A percentile compares a stretch with the other conserved stretches of the same genome.
These are phyloP conservation scores for Ctena decussata DNA, from an alignment of 2,888 invertebrate genomes.

Conservation along the genomic window DNA sequence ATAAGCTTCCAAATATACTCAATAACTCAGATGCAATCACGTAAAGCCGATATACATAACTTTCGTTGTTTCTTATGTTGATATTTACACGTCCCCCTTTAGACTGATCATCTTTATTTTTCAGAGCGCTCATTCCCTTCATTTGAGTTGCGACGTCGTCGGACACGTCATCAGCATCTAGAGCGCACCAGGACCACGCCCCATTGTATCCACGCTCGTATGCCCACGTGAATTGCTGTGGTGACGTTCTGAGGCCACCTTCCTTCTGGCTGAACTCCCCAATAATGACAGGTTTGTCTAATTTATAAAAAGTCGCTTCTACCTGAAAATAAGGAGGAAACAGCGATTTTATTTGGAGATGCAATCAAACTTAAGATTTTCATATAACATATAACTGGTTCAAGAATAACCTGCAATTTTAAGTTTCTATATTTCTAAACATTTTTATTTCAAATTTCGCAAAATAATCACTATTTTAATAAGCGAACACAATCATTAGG, in stretches of 20 bases:
- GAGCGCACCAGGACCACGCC: conserved; percentile 67
- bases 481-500: too few species aligned
- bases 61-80: neutral
- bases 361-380: too few species aligned
- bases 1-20: neutral
- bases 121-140: conserved; percentile 49
- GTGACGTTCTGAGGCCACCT: conserved; percentile 58
- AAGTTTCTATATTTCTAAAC: too few species aligned
- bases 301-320: conserved; percentile 45
- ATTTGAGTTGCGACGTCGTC: conserved; percentile 54
- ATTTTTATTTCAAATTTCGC: too few species aligned
- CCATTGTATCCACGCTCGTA: conserved; percentile 68
- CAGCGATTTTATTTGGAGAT: too few species aligned
- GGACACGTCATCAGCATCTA: conserved; percentile 41
- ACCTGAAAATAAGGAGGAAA: too few species aligned
- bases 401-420: too few species aligned
- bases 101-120: conserved; percentile 61
- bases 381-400: too few species aligned
- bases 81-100: conserved; percentile 65
- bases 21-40: neutral
- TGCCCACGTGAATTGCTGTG: conserved; percentile 54
- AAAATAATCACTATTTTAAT: too few species aligned
- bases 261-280: conserved; percentile 74
- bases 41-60: neutral
- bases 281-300: conserved; percentile 68